Evolutionary conservation across 2,888 invertebrate genomes (phyloP).

Genomic region (Tetranychus truncatus): DNA sequence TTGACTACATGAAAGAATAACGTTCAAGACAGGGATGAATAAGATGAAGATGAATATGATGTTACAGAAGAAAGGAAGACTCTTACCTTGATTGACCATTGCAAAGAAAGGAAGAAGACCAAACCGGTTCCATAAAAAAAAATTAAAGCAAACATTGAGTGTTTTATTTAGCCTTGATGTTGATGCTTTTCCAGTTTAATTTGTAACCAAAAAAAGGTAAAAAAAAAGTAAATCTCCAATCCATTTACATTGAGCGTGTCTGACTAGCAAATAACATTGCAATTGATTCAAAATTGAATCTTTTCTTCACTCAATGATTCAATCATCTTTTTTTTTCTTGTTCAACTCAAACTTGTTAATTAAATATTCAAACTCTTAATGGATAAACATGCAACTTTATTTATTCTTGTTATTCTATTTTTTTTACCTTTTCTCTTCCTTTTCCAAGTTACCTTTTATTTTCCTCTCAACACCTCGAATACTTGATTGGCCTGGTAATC

Average conservation of each 20-base stretch:
- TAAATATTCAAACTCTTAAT: neutral
- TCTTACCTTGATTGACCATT: neutral
- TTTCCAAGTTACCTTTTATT: too few species aligned
- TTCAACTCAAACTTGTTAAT: neutral
- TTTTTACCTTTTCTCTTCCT: neutral
- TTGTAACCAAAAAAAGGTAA: neutral
- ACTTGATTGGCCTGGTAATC: neutral
- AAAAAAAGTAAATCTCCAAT: neutral
- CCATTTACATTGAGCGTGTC: conserved; percentile 1
- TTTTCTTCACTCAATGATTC: neutral
- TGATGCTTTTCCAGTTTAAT: neutral
- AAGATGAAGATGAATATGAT: neutral
- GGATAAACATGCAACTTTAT: neutral
- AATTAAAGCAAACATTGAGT: neutral
- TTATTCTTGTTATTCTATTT: neutral
- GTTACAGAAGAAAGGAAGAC: neutral
- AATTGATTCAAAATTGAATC: neutral
- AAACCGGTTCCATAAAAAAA: neutral
- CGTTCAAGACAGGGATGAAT: neutral
- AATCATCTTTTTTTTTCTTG: neutral
- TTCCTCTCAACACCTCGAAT: neutral
- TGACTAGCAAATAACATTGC: neutral
- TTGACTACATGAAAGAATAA: neutral
- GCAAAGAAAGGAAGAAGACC: neutral
- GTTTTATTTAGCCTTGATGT: neutral